Percentiles rank a stretch among this genome's conserved stretches.
Evolutionary conservation across 2,888 invertebrate genomes (phyloP).

Genomic region (Leptinotarsa tumamoca): DNA sequence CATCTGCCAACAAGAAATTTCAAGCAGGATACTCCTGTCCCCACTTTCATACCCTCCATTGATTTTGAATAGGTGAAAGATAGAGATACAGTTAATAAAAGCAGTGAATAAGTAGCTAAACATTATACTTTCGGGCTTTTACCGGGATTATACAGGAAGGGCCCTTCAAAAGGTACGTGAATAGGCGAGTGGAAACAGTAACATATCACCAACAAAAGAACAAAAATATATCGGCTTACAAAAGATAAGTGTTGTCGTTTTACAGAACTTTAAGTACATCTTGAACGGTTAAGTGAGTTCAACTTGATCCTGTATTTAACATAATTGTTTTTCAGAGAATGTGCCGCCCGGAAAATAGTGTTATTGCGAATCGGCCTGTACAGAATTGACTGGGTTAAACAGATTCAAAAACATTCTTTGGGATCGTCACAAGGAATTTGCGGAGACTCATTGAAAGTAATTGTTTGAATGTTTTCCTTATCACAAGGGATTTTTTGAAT

Average conservation of each 20-base stretch:
- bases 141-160: constrained; percentile 54
- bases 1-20: constrained; percentile 34
- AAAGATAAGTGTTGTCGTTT: constrained; percentile 43
- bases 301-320: constrained; percentile 36
- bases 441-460: too few relatives aligned
- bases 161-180: constrained; percentile 44
- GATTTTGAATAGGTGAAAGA: constrained; percentile 42
- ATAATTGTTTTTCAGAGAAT: constrained; percentile 41
- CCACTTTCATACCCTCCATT: constrained; percentile 41
- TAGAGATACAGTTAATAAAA: constrained; percentile 50
- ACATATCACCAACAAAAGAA: constrained; percentile 51
- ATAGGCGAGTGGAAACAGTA: constrained; percentile 48
- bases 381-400: constrained; percentile 1
- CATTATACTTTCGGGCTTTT: constrained; percentile 54
- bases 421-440: too few relatives aligned
- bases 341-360: constrained; percentile 12
- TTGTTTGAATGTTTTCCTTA: too few relatives aligned
- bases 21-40: constrained; percentile 38
- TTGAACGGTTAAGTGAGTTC: constrained; percentile 36
- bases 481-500: too few relatives aligned
- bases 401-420: not conserved
- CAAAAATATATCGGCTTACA: constrained; percentile 49
- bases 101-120: constrained; percentile 52
- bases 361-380: not conserved
- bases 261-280: constrained; percentile 37